Evolutionary conservation across 2,797 vertebrate genomes (phyloP).

Genomic region (Pangasius macronema): DNA sequence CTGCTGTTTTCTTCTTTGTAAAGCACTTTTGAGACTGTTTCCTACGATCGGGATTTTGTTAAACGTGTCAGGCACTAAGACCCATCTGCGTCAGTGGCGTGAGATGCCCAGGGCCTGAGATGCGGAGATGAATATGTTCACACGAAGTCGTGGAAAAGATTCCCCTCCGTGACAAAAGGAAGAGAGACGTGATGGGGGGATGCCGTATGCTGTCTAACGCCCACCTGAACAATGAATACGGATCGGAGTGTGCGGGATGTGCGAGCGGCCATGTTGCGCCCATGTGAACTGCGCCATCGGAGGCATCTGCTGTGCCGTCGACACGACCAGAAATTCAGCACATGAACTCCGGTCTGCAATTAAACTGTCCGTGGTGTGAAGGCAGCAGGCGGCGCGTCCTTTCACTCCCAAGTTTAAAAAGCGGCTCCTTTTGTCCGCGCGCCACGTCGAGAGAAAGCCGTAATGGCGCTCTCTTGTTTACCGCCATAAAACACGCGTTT

Average conservation of each 20-base stretch:
- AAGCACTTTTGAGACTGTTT: not conserved
- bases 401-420: constrained; percentile 67
- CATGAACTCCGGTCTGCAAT: constrained; percentile 52
- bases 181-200: not conserved
- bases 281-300: constrained; percentile 41
- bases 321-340: constrained; percentile 24
- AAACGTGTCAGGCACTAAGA: constrained; percentile 38
- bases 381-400: constrained; percentile 60
- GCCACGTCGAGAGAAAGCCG: constrained; percentile 47
- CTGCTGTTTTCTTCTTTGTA: no score
- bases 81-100: constrained; percentile 17
- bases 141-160: not conserved
- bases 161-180: not conserved
- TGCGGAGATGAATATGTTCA: not conserved
- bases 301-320: constrained; percentile 47
- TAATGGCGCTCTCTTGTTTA: constrained; percentile 68
- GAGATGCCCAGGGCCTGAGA: constrained; percentile 13
- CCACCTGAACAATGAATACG: constrained; percentile 40
- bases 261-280: constrained; percentile 15
- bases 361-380: constrained; percentile 65
- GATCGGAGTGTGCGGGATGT: constrained; percentile 20
- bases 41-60: not conserved
- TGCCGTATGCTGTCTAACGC: constrained; percentile 18
- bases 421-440: constrained; percentile 67
- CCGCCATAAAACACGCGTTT: constrained; percentile 77